Evolutionary conservation across 2,888 invertebrate species (phyloP).

Genomic region (Ommatoiulus sabulosus): DNA sequence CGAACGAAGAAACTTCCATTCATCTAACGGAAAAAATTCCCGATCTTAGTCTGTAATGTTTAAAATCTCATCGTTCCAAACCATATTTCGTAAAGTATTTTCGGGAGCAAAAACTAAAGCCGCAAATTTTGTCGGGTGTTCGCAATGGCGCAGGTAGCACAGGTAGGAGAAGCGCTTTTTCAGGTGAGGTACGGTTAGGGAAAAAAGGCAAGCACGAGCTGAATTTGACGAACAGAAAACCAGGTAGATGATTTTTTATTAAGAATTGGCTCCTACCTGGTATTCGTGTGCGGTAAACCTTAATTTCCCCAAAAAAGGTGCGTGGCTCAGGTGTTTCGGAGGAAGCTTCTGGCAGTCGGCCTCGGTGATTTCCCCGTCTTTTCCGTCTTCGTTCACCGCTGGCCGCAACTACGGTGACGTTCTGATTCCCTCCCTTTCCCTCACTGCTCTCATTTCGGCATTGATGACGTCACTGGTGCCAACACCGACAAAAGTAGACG

Average conservation of each 20-base stretch:
- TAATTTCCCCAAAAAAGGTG: constrained; percentile 28
- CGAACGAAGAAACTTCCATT: no score
- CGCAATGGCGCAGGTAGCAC: not conserved
- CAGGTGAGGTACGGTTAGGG: not conserved
- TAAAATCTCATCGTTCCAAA: no score
- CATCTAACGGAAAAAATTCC: no score
- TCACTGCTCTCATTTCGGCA: constrained; percentile 41
- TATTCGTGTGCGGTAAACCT: not conserved
- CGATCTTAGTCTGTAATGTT: no score
- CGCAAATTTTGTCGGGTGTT: no score
- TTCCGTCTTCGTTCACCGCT: constrained; percentile 41
- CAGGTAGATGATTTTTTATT: constrained; percentile 26
- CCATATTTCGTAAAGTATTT: no score
- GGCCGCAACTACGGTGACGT: constrained; percentile 47
- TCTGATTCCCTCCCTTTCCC: constrained; percentile 46
- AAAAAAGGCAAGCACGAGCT: not conserved
- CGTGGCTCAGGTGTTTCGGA: not conserved
- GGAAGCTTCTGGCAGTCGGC: constrained; percentile 29
- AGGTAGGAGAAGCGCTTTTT: not conserved
- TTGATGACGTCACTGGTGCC: constrained; percentile 25
- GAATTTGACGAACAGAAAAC: not conserved
- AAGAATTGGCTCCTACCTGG: constrained; percentile 24
- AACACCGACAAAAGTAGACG: constrained; percentile 14
- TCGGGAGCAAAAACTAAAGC: no score
- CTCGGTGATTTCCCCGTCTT: constrained; percentile 38